phyloP scores from a whole-genome alignment of 2,113 vertebrate genomes.

The Pseudorhombus dupliciocellatus region DNA sequence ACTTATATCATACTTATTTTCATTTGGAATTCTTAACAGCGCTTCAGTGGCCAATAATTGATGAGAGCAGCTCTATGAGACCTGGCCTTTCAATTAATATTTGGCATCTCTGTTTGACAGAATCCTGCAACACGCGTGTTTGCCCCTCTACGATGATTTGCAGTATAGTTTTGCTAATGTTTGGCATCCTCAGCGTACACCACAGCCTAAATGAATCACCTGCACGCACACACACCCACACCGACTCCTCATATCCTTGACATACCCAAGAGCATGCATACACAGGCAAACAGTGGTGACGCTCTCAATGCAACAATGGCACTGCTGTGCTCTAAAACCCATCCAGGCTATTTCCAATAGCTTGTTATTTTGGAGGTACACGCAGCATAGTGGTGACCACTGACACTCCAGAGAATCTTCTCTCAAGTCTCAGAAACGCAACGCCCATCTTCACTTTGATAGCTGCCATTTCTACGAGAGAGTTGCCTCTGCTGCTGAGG shows the following conservation, averaged over 20 bases:
- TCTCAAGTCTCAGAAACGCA: conserved; percentile 47
- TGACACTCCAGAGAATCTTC: conserved; percentile 30
- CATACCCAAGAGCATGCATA: conserved; percentile 4
- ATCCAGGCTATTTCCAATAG: background rate
- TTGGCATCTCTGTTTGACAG: too few relatives aligned
- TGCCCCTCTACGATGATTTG: background rate
- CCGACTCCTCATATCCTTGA: background rate
- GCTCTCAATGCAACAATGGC: background rate
- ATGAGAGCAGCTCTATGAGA: too few relatives aligned
- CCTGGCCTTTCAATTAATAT: too few relatives aligned
- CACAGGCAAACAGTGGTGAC: conserved; percentile 16
- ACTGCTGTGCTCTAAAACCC: background rate
- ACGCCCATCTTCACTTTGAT: conserved; percentile 68
- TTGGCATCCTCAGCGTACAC: background rate
- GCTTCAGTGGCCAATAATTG: too few relatives aligned
- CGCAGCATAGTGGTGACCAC: background rate
- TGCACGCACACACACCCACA: background rate
- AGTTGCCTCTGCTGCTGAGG: conserved; percentile 85
- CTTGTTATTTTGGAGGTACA: background rate
- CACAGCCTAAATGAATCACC: background rate
- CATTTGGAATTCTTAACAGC: too few relatives aligned
- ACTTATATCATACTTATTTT: too few relatives aligned
- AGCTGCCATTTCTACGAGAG: conserved; percentile 87
- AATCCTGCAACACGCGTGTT: too few relatives aligned
- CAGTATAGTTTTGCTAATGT: background rate